A percentile compares a stretch with the other conserved stretches of the same genome.
phyloP scores from a whole-genome alignment of 1,140 invertebrate species.

The Hydropsyche tenuis region DNA sequence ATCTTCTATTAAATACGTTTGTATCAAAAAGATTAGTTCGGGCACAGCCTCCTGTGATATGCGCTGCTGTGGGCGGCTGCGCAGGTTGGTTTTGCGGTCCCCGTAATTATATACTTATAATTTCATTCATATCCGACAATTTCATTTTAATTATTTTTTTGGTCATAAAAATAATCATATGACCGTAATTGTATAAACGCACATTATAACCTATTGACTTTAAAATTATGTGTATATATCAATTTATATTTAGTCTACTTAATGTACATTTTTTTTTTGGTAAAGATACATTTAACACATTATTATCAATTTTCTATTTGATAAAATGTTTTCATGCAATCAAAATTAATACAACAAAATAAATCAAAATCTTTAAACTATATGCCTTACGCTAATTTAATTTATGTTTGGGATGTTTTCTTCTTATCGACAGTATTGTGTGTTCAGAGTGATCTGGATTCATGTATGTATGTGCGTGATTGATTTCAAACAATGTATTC shows the following conservation, averaged over 20 bases:
- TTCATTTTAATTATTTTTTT: constrained; percentile 13
- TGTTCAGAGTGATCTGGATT: not conserved
- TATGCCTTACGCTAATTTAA: not conserved
- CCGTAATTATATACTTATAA: constrained; percentile 5
- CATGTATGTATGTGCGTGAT: not conserved
- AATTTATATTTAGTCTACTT: constrained; percentile 21
- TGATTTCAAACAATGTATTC: not conserved
- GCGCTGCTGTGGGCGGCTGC: constrained; percentile 10
- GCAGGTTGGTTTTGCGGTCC: constrained; percentile 13
- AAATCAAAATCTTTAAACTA: constrained; percentile 12
- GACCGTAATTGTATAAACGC: constrained; percentile 38
- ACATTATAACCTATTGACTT: constrained; percentile 14
- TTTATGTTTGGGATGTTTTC: not conserved
- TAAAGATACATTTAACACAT: constrained; percentile 17
- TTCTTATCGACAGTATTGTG: not conserved
- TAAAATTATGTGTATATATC: constrained; percentile 30
- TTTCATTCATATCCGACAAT: too few relatives aligned
- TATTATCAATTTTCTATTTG: constrained; percentile 12
- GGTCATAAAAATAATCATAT: constrained; percentile 27
- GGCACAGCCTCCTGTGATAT: constrained; percentile 24
- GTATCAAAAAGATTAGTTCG: constrained; percentile 19
- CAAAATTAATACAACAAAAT: constrained; percentile 41
- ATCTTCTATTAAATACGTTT: constrained; percentile 12
- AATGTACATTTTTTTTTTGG: constrained; percentile 21
- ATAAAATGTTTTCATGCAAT: constrained; percentile 27